Conservation (phyloP, 2,113 vertebrate genomes). For the Python bivittatus region DNA sequence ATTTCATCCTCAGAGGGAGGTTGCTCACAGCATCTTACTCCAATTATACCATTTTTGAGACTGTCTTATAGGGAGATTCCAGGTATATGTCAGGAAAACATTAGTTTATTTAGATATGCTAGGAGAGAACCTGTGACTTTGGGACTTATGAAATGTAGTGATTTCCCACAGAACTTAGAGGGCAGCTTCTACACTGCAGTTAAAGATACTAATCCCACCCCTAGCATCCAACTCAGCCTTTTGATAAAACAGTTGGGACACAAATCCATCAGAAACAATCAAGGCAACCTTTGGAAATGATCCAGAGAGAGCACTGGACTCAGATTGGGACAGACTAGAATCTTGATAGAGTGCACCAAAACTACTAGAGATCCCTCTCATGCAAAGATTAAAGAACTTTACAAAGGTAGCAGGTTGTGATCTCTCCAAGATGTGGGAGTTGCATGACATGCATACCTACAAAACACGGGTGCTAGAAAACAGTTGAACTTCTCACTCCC, state of each 20-base stretch:
- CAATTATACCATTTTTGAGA: neutral
- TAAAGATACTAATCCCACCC: neutral
- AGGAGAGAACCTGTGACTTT: neutral
- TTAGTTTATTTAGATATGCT: neutral
- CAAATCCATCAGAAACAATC: neutral
- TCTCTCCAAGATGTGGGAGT: too few relatives aligned
- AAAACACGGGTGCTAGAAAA: neutral
- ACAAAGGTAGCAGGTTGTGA: too few relatives aligned
- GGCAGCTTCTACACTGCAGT: neutral
- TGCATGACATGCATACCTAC: neutral
- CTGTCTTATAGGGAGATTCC: neutral
- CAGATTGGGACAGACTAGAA: neutral
- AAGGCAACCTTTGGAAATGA: neutral
- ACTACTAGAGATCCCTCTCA: neutral
- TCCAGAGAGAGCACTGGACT: neutral
- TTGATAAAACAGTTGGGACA: neutral
- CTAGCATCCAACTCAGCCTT: neutral
- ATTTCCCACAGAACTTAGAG: neutral
- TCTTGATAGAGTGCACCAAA: neutral
- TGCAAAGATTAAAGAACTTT: too few relatives aligned
- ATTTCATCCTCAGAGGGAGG: neutral
- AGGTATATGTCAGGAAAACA: neutral
- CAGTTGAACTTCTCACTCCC: neutral
- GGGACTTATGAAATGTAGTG: neutral
- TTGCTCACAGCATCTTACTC: neutral